phyloP scores from a whole-genome alignment of 23 tunicate genomes.

The Ciona savignyi region DNA sequence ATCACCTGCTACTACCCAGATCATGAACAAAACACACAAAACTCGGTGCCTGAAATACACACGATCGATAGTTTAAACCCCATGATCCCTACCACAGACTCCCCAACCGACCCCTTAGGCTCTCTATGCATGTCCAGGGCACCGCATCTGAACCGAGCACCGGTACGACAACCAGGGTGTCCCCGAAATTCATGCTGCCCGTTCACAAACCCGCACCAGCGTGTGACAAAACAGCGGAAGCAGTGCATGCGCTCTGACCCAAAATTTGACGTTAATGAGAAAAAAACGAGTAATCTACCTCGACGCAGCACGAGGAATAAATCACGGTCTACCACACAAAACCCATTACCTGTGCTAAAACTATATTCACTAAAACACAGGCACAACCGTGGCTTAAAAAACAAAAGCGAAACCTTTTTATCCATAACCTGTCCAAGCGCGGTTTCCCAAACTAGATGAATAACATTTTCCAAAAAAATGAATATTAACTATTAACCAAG shows the following conservation, averaged over 20 bases:
- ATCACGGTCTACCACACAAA: background rate
- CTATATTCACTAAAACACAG: constrained; percentile 49
- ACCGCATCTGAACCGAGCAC: background rate
- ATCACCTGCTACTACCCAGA: constrained; percentile 24
- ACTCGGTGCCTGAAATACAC: background rate
- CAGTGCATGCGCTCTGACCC: background rate
- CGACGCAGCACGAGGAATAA: background rate
- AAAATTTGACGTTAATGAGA: background rate
- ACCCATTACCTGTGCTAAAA: constrained; percentile 12
- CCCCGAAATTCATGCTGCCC: background rate
- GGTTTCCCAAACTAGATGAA: background rate
- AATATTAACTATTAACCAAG: no score
- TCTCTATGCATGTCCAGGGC: background rate
- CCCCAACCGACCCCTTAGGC: background rate
- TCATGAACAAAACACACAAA: background rate
- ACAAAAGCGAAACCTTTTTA: constrained; percentile 29
- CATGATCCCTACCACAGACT: background rate
- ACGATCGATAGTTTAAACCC: background rate
- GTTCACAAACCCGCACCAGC: background rate
- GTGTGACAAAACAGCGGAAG: background rate
- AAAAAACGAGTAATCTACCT: background rate
- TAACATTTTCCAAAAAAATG: no score
- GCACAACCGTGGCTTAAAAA: constrained; percentile 20
- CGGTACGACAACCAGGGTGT: background rate
- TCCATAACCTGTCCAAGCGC: constrained; percentile 32